Evolutionary conservation across 2,113 vertebrate species (phyloP), one percentile per base, ranked within the genome.

Genomic region (Cololabis saira): DNA sequence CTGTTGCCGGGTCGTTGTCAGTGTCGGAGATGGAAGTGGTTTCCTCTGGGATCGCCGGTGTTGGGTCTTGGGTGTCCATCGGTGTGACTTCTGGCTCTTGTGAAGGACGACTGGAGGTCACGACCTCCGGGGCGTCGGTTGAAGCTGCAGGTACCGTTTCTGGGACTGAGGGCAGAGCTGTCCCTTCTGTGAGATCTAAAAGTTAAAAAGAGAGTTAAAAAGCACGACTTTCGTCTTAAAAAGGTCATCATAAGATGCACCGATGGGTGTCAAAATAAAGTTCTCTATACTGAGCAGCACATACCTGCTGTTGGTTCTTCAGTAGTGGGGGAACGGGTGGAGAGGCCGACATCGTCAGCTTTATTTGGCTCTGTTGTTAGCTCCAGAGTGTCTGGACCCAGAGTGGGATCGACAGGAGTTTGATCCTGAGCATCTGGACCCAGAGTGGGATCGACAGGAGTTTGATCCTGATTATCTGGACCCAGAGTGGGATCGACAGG

Each of bases 241-340:
- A 27, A 27, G 24, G 24, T 27, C 2, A 27, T 5, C 24, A 27
- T 27, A 27, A 27, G 3, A 27, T 5, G 24, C 5, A 5, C 24
- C 2, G 24, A 27, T 27, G 24, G 24, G 24, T 27, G 24, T 27
- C 3, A 27, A 27, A 27, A 27, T 3, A 27, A 2, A 27, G 24
- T 37, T 7, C 33, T 9, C 10, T 11, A 37, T 7, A 37, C 6
- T 12, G 11, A 51, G 65, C 12, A 62, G 66, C 16, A 64, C 69
- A 2, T 22, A 87, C 88, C 81, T 82, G 67, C 58, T 14, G 30
- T 24, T 12, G 16, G 16, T 17, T 58, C 58, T 30, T 2, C 48
- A 42, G 11, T 40, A 7, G 22, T 19, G 30, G 44, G 47, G 33
- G 4, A 0, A n/a, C 45, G 2, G 4, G 59, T 24, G 51, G 68